Percentiles rank a stretch among this genome's conserved stretches.
These are phyloP conservation scores for Acrossocheilus wenchowensis DNA, from an alignment of 2,797 vertebrate genomes.

Conservation along the genomic window DNA sequence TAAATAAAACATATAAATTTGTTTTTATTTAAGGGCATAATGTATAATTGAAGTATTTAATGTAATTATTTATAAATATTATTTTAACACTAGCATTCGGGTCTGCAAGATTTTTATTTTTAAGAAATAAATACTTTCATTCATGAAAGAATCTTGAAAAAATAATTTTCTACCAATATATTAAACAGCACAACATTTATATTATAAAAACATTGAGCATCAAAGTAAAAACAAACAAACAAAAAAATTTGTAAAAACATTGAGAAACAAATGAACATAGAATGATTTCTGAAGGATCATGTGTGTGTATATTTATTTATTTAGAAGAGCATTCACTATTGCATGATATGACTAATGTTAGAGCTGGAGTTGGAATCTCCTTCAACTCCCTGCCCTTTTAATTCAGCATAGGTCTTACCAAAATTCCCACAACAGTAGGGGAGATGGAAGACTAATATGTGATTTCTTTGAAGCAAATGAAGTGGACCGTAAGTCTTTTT, in stretches of 20 bases:
- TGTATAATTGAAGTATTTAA: not conserved
- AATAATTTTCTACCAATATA: not conserved
- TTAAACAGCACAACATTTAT: not conserved
- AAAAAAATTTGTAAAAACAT: not conserved
- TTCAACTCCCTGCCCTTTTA: not conserved
- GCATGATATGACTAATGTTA: not conserved
- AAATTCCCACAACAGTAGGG: slow-evolving; percentile 29
- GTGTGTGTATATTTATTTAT: not conserved
- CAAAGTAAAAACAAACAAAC: not conserved
- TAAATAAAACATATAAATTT: too few relatives aligned
- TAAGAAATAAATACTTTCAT: not conserved
- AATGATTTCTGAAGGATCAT: not conserved
- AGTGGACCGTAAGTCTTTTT: slow-evolving; percentile 28
- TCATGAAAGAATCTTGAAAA: too few relatives aligned
- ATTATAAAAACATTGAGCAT: not conserved
- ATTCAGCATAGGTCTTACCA: not conserved
- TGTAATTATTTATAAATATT: too few relatives aligned
- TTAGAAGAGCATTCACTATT: not conserved
- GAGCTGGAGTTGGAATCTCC: not conserved
- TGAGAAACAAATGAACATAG: not conserved
- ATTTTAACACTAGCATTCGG: too few relatives aligned
- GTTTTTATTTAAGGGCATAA: too few relatives aligned
- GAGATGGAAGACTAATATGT: slow-evolving; percentile 34
- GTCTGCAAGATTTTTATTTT: not conserved
- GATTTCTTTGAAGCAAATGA: slow-evolving; percentile 48